Evolutionary conservation across 2,888 invertebrate genomes (phyloP), one percentile per base, ranked within the genome.

Genomic region (Uloborus plumipes): DNA sequence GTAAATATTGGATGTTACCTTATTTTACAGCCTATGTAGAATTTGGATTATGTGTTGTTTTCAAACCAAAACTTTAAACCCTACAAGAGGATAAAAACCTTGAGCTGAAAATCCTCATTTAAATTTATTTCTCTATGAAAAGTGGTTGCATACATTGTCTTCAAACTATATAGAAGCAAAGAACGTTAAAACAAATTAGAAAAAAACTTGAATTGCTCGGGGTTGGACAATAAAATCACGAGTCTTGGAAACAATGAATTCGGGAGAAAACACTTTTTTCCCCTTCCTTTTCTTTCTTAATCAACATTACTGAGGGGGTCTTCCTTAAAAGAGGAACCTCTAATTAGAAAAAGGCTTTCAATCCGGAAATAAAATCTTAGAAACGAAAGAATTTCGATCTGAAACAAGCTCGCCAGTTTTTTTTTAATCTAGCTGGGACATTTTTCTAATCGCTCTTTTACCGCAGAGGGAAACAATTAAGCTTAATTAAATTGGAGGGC

Each of bases 331-430:
- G 71, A 64, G 65, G 39, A 71, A 31, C 77, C 66, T 71, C 71
- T 78, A 78, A 78, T 78, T 78, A 78, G 71, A 78, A 78, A 77
- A 78, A 78, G 59, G 70, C 77, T 71, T 78, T 78, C 71, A 78
- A 78, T 78, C 77, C 77, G 50, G 77, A 71, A 78, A 78, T 78
- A 78, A 78, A 78, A 78, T 78, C 77, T 76, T 76, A 51, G 76
- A 71, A 65, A 70, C 58, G 77, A 71, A 78, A 70, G 77, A 78
- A 78, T 78, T 69, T 71, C 69, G 59, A 78, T 78, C 77, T 78
- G 71, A 78, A 76, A 71, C 77, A 78, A 62, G 76, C n/a, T 64
- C 70, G 58, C 71, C 39, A 39, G 39, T 65, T 70, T 76, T 77
- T 53, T 76, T 78, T 78, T 70, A 78, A 78, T 78, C 77, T 78